These are phyloP conservation scores for Stichopus chloronotus DNA, from an alignment of 35 echinoderm and acorn worm species.

Conservation along the genomic window DNA sequence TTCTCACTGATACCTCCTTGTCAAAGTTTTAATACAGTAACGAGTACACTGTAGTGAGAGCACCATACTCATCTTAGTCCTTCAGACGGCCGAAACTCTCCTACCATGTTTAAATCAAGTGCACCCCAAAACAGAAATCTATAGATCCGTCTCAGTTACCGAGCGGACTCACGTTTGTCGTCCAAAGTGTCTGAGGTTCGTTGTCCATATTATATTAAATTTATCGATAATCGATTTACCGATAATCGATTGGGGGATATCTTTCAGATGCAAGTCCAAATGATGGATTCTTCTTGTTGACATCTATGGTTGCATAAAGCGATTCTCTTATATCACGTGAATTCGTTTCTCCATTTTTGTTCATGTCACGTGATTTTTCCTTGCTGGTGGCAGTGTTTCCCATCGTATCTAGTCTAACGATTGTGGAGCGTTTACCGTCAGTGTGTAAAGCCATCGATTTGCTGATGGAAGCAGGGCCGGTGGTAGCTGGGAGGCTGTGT, in stretches of 20 bases:
- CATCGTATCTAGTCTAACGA: background rate
- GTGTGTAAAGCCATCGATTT: background rate
- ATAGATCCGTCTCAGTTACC: too few species aligned
- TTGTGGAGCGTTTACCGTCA: background rate
- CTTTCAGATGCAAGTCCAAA: background rate
- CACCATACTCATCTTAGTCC: too few species aligned
- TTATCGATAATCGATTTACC: background rate
- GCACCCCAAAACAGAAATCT: too few species aligned
- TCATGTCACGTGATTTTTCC: background rate
- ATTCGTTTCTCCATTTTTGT: background rate
- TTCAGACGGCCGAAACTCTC: too few species aligned
- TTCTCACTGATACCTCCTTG: too few species aligned
- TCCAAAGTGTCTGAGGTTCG: too few species aligned
- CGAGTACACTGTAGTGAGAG: too few species aligned
- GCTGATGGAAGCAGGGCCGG: background rate
- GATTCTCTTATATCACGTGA: conserved; percentile 1
- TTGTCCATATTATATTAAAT: too few species aligned
- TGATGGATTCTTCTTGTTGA: background rate
- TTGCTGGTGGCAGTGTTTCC: background rate
- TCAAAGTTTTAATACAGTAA: too few species aligned
- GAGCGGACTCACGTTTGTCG: too few species aligned
- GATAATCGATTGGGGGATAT: conserved; percentile 1
- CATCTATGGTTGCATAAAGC: background rate
- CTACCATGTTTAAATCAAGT: too few species aligned
- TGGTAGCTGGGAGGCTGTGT: background rate